Base-by-base conservation (phyloP, 2,888 invertebrate genomes). In the Eurytoma adleriae region DNA sequence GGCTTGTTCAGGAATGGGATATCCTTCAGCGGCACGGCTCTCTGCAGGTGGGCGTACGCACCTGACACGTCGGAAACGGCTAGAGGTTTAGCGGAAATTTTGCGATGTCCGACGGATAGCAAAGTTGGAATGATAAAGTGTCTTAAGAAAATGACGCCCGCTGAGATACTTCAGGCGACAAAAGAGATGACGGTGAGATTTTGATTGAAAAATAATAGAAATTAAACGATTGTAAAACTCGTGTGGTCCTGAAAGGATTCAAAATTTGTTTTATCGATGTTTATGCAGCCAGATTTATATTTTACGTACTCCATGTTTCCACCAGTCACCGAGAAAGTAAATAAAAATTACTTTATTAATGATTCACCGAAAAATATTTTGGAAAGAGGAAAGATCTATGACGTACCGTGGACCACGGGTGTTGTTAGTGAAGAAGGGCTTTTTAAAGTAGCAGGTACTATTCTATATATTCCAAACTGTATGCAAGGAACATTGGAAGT, bases 391-490 rank as follows among this genome's bases (percentile, higher is more conserved):
- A 90, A 91, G 54, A 92, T 94, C 85, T 91, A 92, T 18, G 92
- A 93, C 77, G 83, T 94, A 0, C 96, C 96, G 0, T 94, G 95
- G 91, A 92, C 95, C 74, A 91, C 93, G 0, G 93, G 94, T 1
- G 92, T 94, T 70, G 93, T 94, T 0, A 92, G 93, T 20, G 93
- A 94, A 48, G 96, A 96, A 88, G 95, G 95, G 66, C 95, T 94
- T 84, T 95, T 94, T 52, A 94, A 93, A 57, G 92, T 93, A 86
- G 92, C 69, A 62, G 76, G 69, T 75, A 30, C 2, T 30, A n/a
- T n/a, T n/a, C n/a, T 20, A 50, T 18, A 10, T 18, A 24, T 64
- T 40, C n/a, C 3, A 40, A 64, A 16, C n/a, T n/a, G n/a, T 27
- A 16, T 62, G 27, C 24, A 27, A 13, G 2, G 27, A 13, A 27